These are phyloP conservation scores for Lepeophtheirus nordmannii DNA, from an alignment of 2,888 invertebrate species.

Conservation along the genomic window DNA sequence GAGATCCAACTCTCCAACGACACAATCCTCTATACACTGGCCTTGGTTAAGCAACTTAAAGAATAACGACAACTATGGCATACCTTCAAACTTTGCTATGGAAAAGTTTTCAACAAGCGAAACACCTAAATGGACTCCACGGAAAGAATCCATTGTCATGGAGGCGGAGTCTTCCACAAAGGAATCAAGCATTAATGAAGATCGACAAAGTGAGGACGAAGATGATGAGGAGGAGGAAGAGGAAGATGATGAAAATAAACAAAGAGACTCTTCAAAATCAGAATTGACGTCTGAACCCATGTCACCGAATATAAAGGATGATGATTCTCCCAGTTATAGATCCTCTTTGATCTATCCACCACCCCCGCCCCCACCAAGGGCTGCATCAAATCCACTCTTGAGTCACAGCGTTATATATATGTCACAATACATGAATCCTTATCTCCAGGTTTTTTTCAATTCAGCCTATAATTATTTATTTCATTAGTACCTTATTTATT, in stretches of 20 bases:
- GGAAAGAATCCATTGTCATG: neutral
- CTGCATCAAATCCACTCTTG: conserved; percentile 33
- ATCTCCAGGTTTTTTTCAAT: neutral
- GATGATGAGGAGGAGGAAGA: neutral
- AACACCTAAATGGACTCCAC: too few species aligned
- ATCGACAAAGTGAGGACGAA: neutral
- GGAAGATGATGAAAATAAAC: neutral
- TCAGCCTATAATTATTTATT: neutral
- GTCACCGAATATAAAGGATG: too few species aligned
- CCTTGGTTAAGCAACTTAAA: neutral
- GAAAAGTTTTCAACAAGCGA: too few species aligned
- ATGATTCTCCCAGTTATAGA: too few species aligned
- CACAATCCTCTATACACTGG: neutral
- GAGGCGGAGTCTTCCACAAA: neutral
- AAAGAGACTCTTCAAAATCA: too few species aligned
- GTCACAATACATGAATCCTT: conserved; percentile 17
- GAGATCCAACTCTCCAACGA: neutral
- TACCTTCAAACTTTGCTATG: neutral
- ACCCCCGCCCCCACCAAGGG: conserved; percentile 28
- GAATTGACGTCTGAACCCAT: too few species aligned
- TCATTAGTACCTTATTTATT: too few species aligned
- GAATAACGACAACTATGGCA: neutral
- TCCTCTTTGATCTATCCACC: too few species aligned
- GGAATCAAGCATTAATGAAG: neutral
- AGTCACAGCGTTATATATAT: conserved; percentile 9